These are phyloP conservation scores for Balaeniceps rex DNA, from an alignment of 2,113 vertebrate genomes.

Conservation along the genomic window DNA sequence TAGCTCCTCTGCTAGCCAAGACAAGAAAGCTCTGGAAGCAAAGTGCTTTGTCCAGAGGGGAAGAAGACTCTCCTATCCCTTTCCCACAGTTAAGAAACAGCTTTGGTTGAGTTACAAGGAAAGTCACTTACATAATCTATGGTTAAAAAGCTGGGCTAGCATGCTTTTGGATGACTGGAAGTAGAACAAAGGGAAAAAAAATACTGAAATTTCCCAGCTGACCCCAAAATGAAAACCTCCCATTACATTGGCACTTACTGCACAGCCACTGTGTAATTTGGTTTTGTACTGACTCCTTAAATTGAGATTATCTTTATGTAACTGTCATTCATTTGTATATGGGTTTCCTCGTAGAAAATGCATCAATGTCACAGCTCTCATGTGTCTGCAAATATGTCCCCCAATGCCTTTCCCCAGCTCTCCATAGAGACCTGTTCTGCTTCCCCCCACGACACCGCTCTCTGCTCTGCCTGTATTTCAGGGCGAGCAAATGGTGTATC, in stretches of 20 bases:
- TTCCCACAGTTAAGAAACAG: conserved; percentile 14
- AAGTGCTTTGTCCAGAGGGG: conserved; percentile 9
- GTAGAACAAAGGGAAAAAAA: background rate
- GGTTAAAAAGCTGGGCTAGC: background rate
- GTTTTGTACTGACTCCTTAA: background rate
- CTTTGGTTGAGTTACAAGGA: background rate
- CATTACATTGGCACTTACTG: background rate
- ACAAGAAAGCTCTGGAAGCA: background rate
- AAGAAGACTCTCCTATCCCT: background rate
- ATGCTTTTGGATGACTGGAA: conserved; percentile 10
- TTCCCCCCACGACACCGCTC: background rate
- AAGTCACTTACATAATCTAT: background rate
- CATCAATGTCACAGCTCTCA: background rate
- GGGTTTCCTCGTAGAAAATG: background rate
- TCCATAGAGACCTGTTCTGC: background rate
- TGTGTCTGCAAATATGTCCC: rapidly evolving
- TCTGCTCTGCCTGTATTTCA: background rate
- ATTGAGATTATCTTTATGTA: background rate
- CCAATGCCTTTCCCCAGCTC: background rate
- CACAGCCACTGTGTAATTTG: background rate
- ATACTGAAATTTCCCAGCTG: background rate
- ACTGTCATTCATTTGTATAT: background rate
- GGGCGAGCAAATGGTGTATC: background rate
- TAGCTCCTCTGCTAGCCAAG: conserved; percentile 18
- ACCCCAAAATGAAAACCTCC: conserved; percentile 10